Conservation (phyloP, 2,113 vertebrate genomes). For the Pseudopodoces humilis region DNA sequence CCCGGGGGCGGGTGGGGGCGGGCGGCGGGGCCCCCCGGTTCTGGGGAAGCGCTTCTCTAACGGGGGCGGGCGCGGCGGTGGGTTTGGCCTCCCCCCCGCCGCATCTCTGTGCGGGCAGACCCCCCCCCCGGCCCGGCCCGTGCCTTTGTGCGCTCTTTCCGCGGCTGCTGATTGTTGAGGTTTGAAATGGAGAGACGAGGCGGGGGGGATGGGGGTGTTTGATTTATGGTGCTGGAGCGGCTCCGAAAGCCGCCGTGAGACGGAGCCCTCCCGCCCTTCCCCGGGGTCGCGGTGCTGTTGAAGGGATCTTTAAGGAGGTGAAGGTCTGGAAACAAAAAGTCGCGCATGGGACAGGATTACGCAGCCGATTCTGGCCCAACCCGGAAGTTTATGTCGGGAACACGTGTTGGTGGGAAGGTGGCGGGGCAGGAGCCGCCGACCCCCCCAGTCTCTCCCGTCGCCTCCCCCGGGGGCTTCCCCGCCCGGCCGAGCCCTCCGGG, state of each 20-base stretch:
- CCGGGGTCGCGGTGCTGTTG: neutral
- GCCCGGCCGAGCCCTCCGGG: neutral
- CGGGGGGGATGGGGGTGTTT: neutral
- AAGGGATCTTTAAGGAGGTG: neutral
- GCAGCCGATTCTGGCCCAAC: constrained; percentile 72
- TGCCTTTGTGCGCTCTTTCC: neutral
- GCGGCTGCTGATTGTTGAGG: neutral
- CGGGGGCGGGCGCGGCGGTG: neutral
- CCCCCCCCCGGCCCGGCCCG: neutral
- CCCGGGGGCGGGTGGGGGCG: neutral
- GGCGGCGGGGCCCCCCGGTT: neutral
- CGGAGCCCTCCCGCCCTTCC: neutral
- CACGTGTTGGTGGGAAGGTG: constrained; percentile 74
- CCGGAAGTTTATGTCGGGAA: constrained; percentile 83
- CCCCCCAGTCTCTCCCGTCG: neutral
- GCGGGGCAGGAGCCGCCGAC: constrained; percentile 16
- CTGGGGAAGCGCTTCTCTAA: neutral
- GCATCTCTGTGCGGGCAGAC: neutral
- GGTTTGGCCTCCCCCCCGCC: neutral
- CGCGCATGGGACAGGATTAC: constrained; percentile 52
- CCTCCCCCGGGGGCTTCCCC: neutral
- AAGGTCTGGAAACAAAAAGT: constrained; percentile 45
- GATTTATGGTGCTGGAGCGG: neutral
- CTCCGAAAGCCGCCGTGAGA: neutral
- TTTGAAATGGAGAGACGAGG: neutral